These are phyloP conservation scores for Amazona vittata DNA, from an alignment of 2,113 vertebrate species.

Conservation along the genomic window DNA sequence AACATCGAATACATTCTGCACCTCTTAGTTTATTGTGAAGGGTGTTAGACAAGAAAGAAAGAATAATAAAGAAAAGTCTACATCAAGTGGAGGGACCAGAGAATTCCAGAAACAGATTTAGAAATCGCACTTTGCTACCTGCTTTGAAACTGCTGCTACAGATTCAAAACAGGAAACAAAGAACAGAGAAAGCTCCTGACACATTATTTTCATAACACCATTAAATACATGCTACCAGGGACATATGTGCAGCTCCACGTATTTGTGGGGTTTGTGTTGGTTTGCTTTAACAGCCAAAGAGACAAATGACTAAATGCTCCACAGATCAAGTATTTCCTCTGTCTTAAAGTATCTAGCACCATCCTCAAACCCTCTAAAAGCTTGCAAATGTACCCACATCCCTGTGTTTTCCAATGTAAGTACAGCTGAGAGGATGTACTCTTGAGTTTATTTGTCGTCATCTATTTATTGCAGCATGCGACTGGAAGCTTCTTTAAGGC, in stretches of 20 bases:
- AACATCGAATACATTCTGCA: not conserved
- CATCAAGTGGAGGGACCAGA: not conserved
- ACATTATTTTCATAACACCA: not conserved
- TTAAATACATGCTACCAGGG: not conserved
- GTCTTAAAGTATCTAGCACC: not conserved
- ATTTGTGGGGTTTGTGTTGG: rapidly evolving
- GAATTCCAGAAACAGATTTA: not conserved
- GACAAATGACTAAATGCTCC: not conserved
- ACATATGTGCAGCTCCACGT: not conserved
- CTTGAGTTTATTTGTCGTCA: not conserved
- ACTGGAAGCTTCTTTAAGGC: not conserved
- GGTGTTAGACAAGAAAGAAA: not conserved
- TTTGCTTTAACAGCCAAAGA: not conserved
- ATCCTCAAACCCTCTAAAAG: not conserved
- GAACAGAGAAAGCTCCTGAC: not conserved
- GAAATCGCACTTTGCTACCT: not conserved
- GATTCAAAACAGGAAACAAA: not conserved
- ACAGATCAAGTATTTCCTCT: not conserved
- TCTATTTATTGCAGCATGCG: not conserved
- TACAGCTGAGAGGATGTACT: not conserved
- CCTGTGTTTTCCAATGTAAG: not conserved
- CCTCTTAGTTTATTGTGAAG: not conserved
- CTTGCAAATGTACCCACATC: not conserved
- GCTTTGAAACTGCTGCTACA: not conserved
- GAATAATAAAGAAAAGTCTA: not conserved